phyloP scores from a whole-genome alignment of 2,113 vertebrate species.

The Cichladusa arquata region DNA sequence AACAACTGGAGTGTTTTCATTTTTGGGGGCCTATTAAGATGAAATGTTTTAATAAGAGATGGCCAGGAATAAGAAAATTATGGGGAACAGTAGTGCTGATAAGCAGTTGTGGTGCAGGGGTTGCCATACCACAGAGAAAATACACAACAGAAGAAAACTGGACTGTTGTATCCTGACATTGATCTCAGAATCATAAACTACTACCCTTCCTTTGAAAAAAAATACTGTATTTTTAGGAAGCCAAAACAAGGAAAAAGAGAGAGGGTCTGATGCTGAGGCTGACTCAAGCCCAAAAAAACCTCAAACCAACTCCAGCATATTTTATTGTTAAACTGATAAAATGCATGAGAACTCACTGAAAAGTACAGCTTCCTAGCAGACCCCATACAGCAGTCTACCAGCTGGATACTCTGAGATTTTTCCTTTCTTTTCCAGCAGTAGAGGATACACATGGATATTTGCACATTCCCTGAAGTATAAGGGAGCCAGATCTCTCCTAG shows the following conservation, averaged over 20 bases:
- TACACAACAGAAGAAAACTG: neutral
- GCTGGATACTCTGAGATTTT: neutral
- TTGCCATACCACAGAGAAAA: neutral
- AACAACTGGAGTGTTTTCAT: neutral
- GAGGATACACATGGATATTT: neutral
- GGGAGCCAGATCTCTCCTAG: neutral
- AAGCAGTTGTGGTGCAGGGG: neutral
- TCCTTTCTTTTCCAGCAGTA: neutral
- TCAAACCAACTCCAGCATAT: neutral
- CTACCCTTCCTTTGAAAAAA: neutral
- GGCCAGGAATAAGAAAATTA: neutral
- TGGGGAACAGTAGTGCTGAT: neutral
- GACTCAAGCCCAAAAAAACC: neutral
- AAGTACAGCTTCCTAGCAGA: neutral
- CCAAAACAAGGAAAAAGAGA: neutral
- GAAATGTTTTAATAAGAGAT: neutral
- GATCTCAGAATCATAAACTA: neutral
- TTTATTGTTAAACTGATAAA: neutral
- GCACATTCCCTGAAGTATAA: neutral
- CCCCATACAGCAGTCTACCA: neutral
- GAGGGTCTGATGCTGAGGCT: neutral
- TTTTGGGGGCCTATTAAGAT: neutral
- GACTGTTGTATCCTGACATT: neutral
- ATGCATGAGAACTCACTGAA: neutral
- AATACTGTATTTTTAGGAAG: neutral